phyloP scores from a whole-genome alignment of 2,888 invertebrate genomes.

The Zonitis immaculata region DNA sequence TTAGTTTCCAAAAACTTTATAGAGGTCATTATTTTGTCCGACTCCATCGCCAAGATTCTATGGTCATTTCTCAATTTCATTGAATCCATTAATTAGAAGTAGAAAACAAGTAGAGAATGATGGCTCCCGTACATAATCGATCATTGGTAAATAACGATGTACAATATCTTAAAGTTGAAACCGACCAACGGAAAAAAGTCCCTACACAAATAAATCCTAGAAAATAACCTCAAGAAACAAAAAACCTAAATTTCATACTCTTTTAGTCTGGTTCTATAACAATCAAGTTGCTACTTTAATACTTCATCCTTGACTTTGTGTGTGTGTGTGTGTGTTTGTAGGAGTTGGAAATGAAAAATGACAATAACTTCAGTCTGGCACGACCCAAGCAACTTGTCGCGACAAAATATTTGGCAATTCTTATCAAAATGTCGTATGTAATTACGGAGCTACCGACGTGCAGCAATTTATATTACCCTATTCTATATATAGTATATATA shows the following conservation, averaged over 20 bases:
- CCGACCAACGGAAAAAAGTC: too few species aligned
- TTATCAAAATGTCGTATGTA: conserved; percentile 18
- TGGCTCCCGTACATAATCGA: too few species aligned
- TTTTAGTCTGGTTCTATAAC: background rate
- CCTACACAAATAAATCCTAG: too few species aligned
- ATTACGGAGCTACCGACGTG: conserved; percentile 16
- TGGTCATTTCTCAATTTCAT: conserved; percentile 20
- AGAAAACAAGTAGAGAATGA: background rate
- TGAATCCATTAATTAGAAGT: conserved; percentile 16
- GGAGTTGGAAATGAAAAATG: conserved; percentile 8
- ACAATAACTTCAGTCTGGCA: conserved; percentile 2
- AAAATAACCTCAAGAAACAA: background rate
- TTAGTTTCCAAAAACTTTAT: background rate
- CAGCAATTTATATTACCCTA: conserved; percentile 15
- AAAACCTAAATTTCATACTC: background rate
- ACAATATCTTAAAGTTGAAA: background rate
- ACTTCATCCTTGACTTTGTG: background rate
- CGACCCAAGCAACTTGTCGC: background rate
- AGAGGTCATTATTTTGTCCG: background rate
- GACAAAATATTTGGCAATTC: conserved; percentile 19
- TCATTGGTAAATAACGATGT: background rate
- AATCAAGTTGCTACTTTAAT: background rate
- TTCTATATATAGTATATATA: conserved; percentile 2
- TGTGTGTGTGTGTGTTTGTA: background rate
- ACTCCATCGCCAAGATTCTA: conserved; percentile 3